Base-by-base conservation (phyloP, 1,140 invertebrate species). In the Lasaia peninsularis region DNA sequence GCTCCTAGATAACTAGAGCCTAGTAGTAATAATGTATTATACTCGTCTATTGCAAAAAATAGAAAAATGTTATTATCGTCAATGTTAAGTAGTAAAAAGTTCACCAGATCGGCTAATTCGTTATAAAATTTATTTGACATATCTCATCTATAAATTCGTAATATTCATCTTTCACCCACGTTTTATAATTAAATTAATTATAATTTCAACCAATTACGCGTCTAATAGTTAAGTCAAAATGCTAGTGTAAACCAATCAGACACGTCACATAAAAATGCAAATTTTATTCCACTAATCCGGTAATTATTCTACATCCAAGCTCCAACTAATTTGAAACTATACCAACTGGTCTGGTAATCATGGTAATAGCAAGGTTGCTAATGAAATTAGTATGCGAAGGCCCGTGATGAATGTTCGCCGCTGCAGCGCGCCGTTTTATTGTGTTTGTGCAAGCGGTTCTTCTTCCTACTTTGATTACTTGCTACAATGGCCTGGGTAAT, bases 291-390 rank as follows among this genome's bases (percentile, higher is more conserved):
- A 44, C 37, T 44, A 44, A 44, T 44, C 37, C 37, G 18, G 37
- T 44, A 44, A 48, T 48, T 48, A 48, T 48, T 48, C 40, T 10
- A 21, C 40, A 48, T 48, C 40, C 40, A 48, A 48, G 40, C 20
- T 48, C 18, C 18, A 48, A 48, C 40, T 48, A 48, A 48, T 48
- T 48, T 48, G 40, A 48, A 48, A 48, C 40, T 48, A 48, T 48
- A 48, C 40, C 40, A 48, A 48, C 40, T 48, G 40, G 40, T 48
- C 40, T 48, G 40, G 40, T 48, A 48, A 48, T 48, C 40, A 48
- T 48, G 40, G 40, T 48, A 48, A 48, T 48, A 48, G 40, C 40
- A 48, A 48, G 9, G 40, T n/a, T 21, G 40, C 40, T 48, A 48
- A 48, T 48, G 40, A 48, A 48, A 48, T 48, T 48, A 48, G 40